Conservation (phyloP, 1,140 invertebrate genomes). For the Drosophila micromelanica region DNA sequence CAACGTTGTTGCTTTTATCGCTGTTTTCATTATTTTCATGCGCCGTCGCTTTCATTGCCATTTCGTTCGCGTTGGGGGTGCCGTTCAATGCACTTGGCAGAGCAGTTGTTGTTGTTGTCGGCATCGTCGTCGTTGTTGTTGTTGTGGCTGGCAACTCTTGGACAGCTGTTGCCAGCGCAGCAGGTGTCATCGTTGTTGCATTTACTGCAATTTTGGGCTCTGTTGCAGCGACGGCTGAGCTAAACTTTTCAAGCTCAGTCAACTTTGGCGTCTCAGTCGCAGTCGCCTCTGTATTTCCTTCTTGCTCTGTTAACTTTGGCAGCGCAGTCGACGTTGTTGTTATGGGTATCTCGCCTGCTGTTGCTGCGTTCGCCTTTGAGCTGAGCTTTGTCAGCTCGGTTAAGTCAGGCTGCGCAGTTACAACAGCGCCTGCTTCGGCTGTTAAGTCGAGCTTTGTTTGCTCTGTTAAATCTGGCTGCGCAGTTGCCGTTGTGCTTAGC, state of each 20-base stretch:
- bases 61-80: slow-evolving; percentile 47
- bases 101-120: slow-evolving; percentile 20
- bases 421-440: neutral
- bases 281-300: neutral
- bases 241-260: slow-evolving; percentile 5
- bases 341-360: no score
- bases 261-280: neutral
- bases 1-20: slow-evolving; percentile 44
- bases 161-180: slow-evolving; percentile 31
- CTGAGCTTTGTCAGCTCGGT: neutral
- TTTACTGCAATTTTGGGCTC: slow-evolving; percentile 2
- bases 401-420: slow-evolving; percentile 4
- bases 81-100: slow-evolving; percentile 40
- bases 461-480: neutral
- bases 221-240: neutral
- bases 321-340: neutral
- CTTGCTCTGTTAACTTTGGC: neutral
- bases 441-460: neutral
- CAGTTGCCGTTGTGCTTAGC: neutral
- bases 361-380: neutral
- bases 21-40: slow-evolving; percentile 39
- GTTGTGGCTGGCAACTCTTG: slow-evolving; percentile 6
- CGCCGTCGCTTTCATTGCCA: slow-evolving; percentile 58
- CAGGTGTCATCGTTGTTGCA: slow-evolving; percentile 23
- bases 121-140: slow-evolving; percentile 23